Conservation (phyloP, 1,140 invertebrate species). For the Palaemon carinicauda region DNA sequence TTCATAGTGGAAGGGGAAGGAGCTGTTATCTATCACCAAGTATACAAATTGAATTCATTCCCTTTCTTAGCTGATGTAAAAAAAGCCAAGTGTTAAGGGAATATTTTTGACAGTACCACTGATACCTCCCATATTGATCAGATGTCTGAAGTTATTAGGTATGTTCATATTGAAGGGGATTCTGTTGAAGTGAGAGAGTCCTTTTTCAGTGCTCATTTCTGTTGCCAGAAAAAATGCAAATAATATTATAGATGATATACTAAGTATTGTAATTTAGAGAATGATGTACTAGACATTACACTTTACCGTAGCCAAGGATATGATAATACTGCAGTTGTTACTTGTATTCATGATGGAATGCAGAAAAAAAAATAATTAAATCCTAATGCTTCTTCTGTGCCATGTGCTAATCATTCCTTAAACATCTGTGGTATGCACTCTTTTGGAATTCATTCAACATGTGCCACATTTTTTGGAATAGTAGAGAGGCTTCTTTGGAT, state of each 20-base stretch:
- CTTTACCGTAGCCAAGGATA: no score
- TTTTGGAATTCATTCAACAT: no score
- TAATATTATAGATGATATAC: no score
- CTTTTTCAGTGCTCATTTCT: background rate
- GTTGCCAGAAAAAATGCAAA: background rate
- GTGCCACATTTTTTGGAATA: no score
- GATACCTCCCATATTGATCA: conserved; percentile 12
- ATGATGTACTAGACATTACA: background rate
- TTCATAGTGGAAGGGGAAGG: background rate
- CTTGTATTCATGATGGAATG: no score
- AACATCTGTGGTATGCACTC: background rate
- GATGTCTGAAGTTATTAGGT: conserved; percentile 6
- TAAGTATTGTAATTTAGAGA: conserved; percentile 8
- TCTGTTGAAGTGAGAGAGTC: background rate
- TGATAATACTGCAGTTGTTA: no score
- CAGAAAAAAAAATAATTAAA: background rate
- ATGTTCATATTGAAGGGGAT: no score
- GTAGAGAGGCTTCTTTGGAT: no score
- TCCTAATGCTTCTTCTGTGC: background rate
- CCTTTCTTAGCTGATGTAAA: background rate
- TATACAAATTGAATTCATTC: background rate
- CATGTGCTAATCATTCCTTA: background rate
- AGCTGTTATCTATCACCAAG: no score
- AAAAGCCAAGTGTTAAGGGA: background rate
- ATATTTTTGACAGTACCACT: background rate